These are phyloP conservation scores for Taphrorychus bicolor DNA, from an alignment of 2,888 invertebrate species.

Conservation along the genomic window DNA sequence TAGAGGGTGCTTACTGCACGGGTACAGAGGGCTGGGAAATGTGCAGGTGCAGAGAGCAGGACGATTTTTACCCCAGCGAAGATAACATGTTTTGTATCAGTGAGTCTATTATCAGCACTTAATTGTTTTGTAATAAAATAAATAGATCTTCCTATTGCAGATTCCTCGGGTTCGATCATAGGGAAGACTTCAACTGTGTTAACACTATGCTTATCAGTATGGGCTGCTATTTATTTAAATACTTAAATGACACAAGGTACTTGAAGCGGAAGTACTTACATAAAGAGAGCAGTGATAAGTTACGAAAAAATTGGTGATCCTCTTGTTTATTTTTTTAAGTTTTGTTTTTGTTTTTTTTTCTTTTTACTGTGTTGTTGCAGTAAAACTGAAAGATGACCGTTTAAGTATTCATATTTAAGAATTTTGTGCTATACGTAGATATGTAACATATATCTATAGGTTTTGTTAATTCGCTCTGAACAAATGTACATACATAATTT, in stretches of 20 bases:
- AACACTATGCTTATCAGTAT: background rate
- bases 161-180: background rate
- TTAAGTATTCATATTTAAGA: background rate
- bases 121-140: background rate
- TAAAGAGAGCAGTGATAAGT: too few species aligned
- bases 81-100: slow-evolving; percentile 47
- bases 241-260: too few species aligned
- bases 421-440: background rate
- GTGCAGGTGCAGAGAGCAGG: slow-evolving; percentile 55
- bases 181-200: background rate
- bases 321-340: background rate
- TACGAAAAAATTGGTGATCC: too few species aligned
- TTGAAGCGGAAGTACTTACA: too few species aligned
- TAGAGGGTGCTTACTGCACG: slow-evolving; percentile 58
- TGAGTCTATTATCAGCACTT: too few species aligned
- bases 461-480: background rate
- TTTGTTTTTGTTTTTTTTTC: background rate
- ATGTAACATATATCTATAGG: background rate
- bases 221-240: background rate
- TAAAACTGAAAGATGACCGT: too few species aligned
- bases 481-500: too few species aligned
- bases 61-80: slow-evolving; percentile 47
- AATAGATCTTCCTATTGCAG: background rate
- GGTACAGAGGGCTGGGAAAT: slow-evolving; percentile 47
- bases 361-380: too few species aligned